Evolutionary conservation across 2,113 vertebrate species (phyloP).

Genomic region (Thalassoma bifasciatum): DNA sequence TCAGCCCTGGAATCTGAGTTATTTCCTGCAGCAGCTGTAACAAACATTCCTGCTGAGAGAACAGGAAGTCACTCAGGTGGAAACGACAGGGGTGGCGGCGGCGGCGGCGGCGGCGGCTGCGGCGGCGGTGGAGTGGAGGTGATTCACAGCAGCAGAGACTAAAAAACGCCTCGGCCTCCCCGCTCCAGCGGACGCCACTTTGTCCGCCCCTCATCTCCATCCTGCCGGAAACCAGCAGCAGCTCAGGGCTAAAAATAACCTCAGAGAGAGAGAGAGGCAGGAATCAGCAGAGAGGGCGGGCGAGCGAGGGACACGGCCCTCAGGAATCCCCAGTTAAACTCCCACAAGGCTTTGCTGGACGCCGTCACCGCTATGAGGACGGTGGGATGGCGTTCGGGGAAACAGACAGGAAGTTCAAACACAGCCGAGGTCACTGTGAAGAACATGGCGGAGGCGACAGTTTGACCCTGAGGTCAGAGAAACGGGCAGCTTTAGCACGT

Average conservation of each 20-base stretch:
- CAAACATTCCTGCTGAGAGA: conserved; percentile 15
- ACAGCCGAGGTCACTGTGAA: neutral
- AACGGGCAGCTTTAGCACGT: no score
- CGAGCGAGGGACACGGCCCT: conserved; percentile 1
- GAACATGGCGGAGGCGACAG: neutral
- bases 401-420: conserved; percentile 6
- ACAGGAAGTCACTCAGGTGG: conserved; percentile 29
- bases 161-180: neutral
- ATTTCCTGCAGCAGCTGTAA: conserved; percentile 11
- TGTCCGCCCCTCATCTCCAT: conserved; percentile 32
- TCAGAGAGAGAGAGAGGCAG: conserved; percentile 37
- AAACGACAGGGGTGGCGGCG: no score
- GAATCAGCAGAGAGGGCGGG: conserved; percentile 30
- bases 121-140: neutral
- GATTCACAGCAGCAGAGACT: neutral
- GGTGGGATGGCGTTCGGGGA: no score
- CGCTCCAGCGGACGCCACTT: conserved; percentile 32
- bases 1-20: neutral
- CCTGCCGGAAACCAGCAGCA: conserved; percentile 45
- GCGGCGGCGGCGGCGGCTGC: no score
- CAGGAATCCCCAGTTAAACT: conserved; percentile 36
- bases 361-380: conserved; percentile 2
- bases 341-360: conserved; percentile 12
- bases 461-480: neutral
- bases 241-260: conserved; percentile 69